phyloP scores from a whole-genome alignment of 2,113 vertebrate species.

The Pituophis catenifer region DNA sequence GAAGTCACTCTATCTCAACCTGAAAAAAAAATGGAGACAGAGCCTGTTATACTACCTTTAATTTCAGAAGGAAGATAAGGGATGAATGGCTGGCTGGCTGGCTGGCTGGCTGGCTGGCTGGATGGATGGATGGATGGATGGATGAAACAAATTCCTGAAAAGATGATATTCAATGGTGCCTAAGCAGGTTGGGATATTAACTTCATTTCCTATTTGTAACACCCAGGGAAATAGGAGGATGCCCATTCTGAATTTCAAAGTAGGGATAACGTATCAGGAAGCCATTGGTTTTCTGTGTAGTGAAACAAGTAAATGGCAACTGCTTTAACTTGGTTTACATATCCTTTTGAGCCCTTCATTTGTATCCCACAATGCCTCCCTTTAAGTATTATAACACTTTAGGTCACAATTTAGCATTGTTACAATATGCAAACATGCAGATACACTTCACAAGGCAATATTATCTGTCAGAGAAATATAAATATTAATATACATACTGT shows the following conservation, averaged over 20 bases:
- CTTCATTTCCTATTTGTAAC: neutral
- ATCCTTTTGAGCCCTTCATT: neutral
- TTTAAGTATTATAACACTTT: neutral
- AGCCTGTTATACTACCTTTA: neutral
- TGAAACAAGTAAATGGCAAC: neutral
- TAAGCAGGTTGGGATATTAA: neutral
- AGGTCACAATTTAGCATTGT: neutral
- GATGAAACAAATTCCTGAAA: neutral
- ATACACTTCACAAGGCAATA: neutral
- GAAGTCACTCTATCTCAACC: neutral
- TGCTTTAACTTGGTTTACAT: neutral
- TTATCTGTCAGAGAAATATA: constrained; percentile 24
- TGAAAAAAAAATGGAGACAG: neutral
- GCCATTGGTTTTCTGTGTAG: neutral
- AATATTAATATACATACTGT: constrained; percentile 5
- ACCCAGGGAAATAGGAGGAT: neutral
- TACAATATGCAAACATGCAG: neutral
- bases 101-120: too few relatives aligned
- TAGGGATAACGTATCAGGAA: neutral
- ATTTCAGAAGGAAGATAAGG: neutral
- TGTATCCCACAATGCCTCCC: neutral
- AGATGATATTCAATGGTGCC: neutral
- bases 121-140: neutral
- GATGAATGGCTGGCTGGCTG: neutral
- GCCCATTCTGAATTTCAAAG: neutral